A percentile compares a stretch with the other conserved stretches of the same genome.
Evolutionary conservation across 2,888 invertebrate genomes (phyloP).

Genomic region (Spialia ferax): DNA sequence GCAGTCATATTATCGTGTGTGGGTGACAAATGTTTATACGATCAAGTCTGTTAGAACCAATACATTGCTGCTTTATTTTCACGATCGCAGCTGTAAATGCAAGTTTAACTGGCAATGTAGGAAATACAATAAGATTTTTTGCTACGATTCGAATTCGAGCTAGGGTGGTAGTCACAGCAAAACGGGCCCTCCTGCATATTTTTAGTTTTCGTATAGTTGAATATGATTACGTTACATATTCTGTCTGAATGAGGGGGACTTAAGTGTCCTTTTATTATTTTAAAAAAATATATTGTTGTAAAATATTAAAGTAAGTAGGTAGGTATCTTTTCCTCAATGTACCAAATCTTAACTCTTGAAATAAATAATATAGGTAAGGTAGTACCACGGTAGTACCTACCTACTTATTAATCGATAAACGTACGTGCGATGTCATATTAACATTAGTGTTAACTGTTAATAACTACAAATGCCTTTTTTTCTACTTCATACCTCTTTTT

Average conservation of each 20-base stretch:
- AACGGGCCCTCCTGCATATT: constrained; percentile 60
- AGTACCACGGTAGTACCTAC: no score
- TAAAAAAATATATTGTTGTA: constrained; percentile 16
- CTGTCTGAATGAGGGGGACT: constrained; percentile 47
- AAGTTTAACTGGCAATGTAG: constrained; percentile 37
- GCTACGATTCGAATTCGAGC: background rate
- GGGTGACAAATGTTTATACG: constrained; percentile 8
- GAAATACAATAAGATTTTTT: background rate
- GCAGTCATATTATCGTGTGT: constrained; percentile 44
- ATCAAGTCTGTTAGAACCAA: background rate
- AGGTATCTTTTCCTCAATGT: no score
- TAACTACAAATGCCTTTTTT: no score
- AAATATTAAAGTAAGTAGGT: background rate
- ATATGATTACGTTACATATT: constrained; percentile 52
- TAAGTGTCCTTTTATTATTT: constrained; percentile 26
- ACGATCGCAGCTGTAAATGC: no score
- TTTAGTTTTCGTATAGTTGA: constrained; percentile 63
- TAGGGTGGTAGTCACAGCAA: constrained; percentile 2
- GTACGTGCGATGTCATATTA: no score
- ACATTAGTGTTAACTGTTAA: no score
- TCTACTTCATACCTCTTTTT: no score
- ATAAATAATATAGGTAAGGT: no score
- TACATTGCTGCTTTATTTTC: constrained; percentile 51
- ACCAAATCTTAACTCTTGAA: background rate
- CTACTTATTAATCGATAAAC: no score